Conservation (phyloP, 2,888 invertebrate genomes). For the Buathra laborator region DNA sequence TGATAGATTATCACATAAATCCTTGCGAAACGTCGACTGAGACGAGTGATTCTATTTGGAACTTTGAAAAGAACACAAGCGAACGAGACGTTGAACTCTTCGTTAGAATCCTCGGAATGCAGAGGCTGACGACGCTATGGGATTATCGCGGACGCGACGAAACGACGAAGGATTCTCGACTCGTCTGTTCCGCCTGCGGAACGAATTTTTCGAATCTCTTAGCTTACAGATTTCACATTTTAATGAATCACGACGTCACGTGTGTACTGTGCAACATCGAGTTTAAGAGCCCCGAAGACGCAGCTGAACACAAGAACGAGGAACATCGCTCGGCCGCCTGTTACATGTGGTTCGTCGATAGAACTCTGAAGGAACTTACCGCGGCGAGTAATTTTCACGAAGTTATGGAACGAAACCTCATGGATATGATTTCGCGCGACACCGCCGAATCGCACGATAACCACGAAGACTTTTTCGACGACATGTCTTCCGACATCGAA, state of each 20-base stretch:
- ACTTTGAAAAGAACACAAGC: conserved; percentile 46
- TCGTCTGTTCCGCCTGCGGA: conserved; percentile 68
- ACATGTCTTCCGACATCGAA: not conserved
- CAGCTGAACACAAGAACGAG: conserved; percentile 73
- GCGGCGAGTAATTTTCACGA: conserved; percentile 54
- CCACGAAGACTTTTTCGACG: not conserved
- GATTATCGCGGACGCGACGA: conserved; percentile 70
- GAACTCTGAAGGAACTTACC: conserved; percentile 67
- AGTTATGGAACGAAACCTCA: conserved; percentile 52
- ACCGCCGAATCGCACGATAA: conserved; percentile 2
- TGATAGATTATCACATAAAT: conserved; percentile 73
- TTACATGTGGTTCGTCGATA: conserved; percentile 76
- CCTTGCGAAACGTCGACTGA: conserved; percentile 30
- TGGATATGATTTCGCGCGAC: conserved; percentile 44
- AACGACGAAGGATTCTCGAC: conserved; percentile 12
- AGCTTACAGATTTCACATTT: conserved; percentile 73
- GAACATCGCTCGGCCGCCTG: conserved; percentile 73
- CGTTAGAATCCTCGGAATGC: conserved; percentile 69
- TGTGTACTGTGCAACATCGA: conserved; percentile 75
- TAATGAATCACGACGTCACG: conserved; percentile 73
- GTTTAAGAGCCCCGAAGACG: conserved; percentile 70
- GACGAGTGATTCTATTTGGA: conserved; percentile 14
- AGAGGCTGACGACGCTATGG: conserved; percentile 71
- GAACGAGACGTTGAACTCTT: conserved; percentile 71
- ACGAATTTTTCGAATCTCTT: conserved; percentile 61